Percentiles rank a stretch among this genome's conserved stretches.
phyloP scores from a whole-genome alignment of 2,113 vertebrate genomes.

The Cinclus mexicanus region DNA sequence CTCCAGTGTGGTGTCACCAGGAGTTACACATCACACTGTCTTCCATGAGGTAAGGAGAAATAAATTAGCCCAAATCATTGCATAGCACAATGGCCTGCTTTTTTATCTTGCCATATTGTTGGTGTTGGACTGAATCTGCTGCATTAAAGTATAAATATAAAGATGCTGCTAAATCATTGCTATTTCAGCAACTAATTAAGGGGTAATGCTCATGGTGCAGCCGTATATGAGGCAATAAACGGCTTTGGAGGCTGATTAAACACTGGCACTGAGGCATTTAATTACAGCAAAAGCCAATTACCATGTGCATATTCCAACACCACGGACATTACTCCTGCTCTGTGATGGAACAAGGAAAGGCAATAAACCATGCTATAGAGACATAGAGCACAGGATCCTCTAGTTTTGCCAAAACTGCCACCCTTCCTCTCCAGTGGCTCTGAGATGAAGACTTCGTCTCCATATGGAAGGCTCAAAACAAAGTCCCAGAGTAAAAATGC shows the following conservation, averaged over 20 bases:
- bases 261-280: constrained; percentile 55
- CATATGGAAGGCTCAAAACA: neutral
- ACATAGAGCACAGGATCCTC: neutral
- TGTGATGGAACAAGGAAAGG: neutral
- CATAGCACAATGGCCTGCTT: constrained; percentile 26
- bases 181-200: constrained; percentile 76
- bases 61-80: neutral
- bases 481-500: neutral
- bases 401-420: neutral
- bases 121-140: constrained; percentile 62
- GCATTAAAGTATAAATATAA: constrained; percentile 68
- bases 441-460: neutral
- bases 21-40: neutral
- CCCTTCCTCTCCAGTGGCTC: neutral
- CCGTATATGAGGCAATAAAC: constrained; percentile 71
- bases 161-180: constrained; percentile 73
- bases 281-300: constrained; percentile 65
- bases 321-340: constrained; percentile 3
- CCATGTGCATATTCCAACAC: neutral
- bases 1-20: neutral
- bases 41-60: constrained; percentile 13
- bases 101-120: constrained; percentile 62
- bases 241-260: constrained; percentile 72
- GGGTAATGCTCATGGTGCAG: constrained; percentile 62
- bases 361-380: neutral